A percentile compares a stretch with the other conserved stretches of the same genome.
Evolutionary conservation across 1,140 invertebrate genomes (phyloP).

Genomic region (Galleria mellonella): DNA sequence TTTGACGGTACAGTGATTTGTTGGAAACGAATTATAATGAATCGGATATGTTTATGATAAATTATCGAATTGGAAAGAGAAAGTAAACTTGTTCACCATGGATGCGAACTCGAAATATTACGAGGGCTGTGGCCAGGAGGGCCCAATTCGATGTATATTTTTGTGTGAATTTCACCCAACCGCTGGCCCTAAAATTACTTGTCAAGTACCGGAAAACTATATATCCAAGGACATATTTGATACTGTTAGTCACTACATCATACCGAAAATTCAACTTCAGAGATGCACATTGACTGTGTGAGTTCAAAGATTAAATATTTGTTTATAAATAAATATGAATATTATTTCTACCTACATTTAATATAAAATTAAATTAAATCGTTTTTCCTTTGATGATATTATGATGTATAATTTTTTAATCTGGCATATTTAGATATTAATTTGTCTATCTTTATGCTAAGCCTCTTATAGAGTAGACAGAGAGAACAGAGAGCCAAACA

Average conservation of each 20-base stretch:
- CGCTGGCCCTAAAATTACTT: slow-evolving; percentile 87
- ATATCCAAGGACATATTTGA: slow-evolving; percentile 94
- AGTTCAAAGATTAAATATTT: slow-evolving; percentile 49
- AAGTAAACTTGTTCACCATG: slow-evolving; percentile 34
- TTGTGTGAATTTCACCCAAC: slow-evolving; percentile 90
- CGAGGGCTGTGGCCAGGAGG: slow-evolving; percentile 78
- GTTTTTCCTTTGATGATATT: no score
- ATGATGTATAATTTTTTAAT: no score
- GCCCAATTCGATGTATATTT: slow-evolving; percentile 86
- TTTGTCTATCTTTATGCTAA: not conserved
- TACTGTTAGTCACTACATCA: slow-evolving; percentile 93
- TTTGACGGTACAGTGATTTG: not conserved
- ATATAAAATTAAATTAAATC: no score
- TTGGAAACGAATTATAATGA: not conserved
- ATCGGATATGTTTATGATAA: slow-evolving; percentile 8
- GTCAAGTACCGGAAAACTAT: slow-evolving; percentile 88
- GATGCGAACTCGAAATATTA: slow-evolving; percentile 65
- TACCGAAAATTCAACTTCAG: slow-evolving; percentile 93
- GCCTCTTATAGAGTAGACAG: no score
- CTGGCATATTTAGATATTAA: no score
- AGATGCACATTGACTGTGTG: slow-evolving; percentile 91
- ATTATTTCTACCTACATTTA: slow-evolving; percentile 1
- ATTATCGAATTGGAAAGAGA: slow-evolving; percentile 6
- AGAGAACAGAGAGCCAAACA: no score
- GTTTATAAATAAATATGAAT: no score